Base-by-base conservation (phyloP, 1,140 invertebrate genomes). In the Pogonognathellus flavescens region DNA sequence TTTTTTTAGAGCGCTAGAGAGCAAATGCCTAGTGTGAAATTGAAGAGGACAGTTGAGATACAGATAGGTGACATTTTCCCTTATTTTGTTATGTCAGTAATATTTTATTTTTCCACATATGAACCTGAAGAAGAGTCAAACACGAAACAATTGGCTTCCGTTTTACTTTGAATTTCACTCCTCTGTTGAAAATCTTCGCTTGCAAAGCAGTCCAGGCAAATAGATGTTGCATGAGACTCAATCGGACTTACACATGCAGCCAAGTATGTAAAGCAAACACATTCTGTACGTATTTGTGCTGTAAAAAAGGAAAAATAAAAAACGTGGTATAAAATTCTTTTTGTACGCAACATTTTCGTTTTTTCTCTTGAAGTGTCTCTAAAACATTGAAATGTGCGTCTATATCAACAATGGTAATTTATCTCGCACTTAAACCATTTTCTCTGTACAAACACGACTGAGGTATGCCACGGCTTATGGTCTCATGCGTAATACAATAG, bases 381-480 rank as follows among this genome's bases (percentile, higher is more conserved):
- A 16, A 50, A 49, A n/a, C 70, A 76, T 41, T 16, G 25, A 76
- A n/a, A 31, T 31, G 70, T 76, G 70, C 41, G 70, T 76, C 70
- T 76, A 18, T 76, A 76, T 76, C 70, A 76, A 76, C 70, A 76
- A 20, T 50, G 41, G 70, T 50, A 76, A 76, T 76, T 76, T 76
- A 76, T 76, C 70, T 49, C 41, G 31, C 41, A 8, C 70, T 50
- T 76, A 18, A n/a, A 7, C 70, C n/a, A 76, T 49, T 49, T 57
- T 31, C 70, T 41, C 70, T 76, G 31, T 31, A 76, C 41, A 76
- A 7, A 50, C 70, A 41, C 31, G 9, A 60, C 9, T 20, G 8
- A 10, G 59, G 5, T 66, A 66, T 66, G 25, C 25, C 14, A 66
- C 14, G 62, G 0, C 31, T 41, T 1, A 1, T 22, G 25, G 22